Conservation (phyloP, 1,140 invertebrate genomes). For the Mesaphorura yosii region DNA sequence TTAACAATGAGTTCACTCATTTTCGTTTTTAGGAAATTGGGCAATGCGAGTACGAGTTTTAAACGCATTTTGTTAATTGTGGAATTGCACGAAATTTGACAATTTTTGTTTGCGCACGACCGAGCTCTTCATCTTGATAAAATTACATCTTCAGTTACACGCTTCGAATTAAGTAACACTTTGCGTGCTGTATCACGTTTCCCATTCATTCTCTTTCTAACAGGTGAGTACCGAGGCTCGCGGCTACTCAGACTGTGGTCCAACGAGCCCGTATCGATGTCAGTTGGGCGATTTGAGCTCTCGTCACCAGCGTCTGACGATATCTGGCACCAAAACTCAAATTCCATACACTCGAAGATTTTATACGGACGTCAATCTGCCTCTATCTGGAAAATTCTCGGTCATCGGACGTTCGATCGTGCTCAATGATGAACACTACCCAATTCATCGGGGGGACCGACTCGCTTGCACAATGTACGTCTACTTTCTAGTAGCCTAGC, state of each 20-base stretch:
- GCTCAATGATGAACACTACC: constrained; percentile 75
- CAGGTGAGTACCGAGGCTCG: constrained; percentile 32
- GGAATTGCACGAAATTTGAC: too few relatives aligned
- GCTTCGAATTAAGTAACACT: too few relatives aligned
- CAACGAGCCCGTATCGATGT: constrained; percentile 38
- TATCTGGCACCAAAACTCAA: constrained; percentile 57
- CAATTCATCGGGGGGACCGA: constrained; percentile 69
- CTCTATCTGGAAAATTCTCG: constrained; percentile 59
- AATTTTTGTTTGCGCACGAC: too few relatives aligned
- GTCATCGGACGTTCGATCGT: constrained; percentile 74
- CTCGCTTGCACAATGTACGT: constrained; percentile 73
- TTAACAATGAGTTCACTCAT: too few relatives aligned
- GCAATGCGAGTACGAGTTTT: too few relatives aligned
- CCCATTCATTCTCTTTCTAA: too few relatives aligned
- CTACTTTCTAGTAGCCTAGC: constrained; percentile 1
- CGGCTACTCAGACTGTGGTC: constrained; percentile 36
- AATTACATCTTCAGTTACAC: too few relatives aligned
- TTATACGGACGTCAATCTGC: constrained; percentile 62
- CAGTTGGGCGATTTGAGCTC: constrained; percentile 42
- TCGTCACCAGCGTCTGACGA: constrained; percentile 57
- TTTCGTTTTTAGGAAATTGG: too few relatives aligned
- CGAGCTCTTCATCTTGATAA: too few relatives aligned
- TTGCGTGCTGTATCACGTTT: too few relatives aligned
- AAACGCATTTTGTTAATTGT: too few relatives aligned
- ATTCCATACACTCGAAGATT: constrained; percentile 55